Base-by-base conservation (phyloP, 2,888 invertebrate genomes). In the Trissolcus brochymenae region DNA sequence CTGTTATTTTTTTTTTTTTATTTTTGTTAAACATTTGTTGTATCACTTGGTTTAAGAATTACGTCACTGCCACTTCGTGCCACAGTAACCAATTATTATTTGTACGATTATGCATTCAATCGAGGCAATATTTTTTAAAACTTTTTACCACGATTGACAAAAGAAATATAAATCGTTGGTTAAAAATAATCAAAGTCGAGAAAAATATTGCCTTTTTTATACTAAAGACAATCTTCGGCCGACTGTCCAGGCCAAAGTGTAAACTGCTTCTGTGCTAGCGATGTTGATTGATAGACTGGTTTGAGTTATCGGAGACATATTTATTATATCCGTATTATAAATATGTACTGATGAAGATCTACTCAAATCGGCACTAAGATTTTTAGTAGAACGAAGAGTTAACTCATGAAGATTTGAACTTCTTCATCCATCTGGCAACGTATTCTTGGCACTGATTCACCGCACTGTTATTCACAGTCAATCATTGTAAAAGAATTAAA, bases 401-500 rank as follows among this genome's bases (percentile, higher is more conserved):
- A 67, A 59, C 54, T 70, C 70, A 70, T 76, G 29, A 76, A 17
- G 51, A 40, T 59, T 57, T 41, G 54, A 16, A 46, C 17, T 56
- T 64, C 51, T 72, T 79, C 71, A 70, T 74, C 70, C 72, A 66
- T 79, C 61, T 70, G 80, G 83, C 82, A 81, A 80, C 68, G 82
- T 78, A 83, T 83, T 67, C 83, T 83, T 83, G 83, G 83, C 83
- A 83, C 81, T 83, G 82, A 81, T 79, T 80, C 81, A 81, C 71
- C 46, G 55, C 78, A 76, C 56, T 72, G 73, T 16, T 60, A 56
- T 25, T 77, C 67, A 67, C 60, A 50, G 46, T 35, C 46, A 49
- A 49, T 55, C 50, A 61, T 76, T 65, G 53, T 6, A 62, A 57
- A 29, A 53, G 46, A 53, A 19, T 51, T 9, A 51, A 6, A 19